These are phyloP conservation scores for Ectemnius cavifrons DNA, from an alignment of 2,888 invertebrate genomes.

Conservation along the genomic window DNA sequence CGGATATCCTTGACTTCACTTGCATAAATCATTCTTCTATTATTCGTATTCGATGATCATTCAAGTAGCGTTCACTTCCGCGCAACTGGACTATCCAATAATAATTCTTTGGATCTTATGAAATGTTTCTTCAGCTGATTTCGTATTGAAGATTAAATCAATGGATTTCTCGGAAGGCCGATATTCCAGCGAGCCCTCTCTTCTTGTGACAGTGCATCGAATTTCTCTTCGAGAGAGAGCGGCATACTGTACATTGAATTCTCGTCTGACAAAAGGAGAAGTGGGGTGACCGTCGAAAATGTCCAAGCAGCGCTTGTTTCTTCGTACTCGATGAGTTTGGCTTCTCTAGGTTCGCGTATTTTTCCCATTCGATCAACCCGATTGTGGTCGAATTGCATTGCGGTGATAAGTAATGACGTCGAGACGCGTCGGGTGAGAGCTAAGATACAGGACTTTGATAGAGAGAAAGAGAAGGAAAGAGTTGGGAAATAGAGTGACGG, in stretches of 20 bases:
- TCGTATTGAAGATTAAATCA: too few relatives aligned
- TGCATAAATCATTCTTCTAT: too few relatives aligned
- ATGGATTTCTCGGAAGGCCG: too few relatives aligned
- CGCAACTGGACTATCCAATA: too few relatives aligned
- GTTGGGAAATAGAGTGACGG: background rate
- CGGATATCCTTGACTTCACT: too few relatives aligned
- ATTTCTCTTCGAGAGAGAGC: too few relatives aligned
- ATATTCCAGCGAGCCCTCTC: too few relatives aligned
- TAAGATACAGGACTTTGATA: background rate
- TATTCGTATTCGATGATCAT: too few relatives aligned
- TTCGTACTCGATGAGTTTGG: background rate
- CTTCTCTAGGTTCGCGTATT: background rate
- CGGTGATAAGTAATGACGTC: constrained; percentile 33
- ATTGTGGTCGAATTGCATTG: constrained; percentile 17
- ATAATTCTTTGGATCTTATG: too few relatives aligned
- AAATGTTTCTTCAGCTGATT: too few relatives aligned
- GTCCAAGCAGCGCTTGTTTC: background rate
- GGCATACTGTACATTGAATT: background rate
- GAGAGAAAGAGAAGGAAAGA: background rate
- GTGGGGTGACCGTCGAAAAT: background rate
- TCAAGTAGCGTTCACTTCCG: too few relatives aligned
- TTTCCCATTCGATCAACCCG: background rate
- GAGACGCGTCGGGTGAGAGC: background rate
- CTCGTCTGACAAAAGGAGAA: background rate
- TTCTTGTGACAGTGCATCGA: too few relatives aligned